Base-by-base conservation (phyloP, 1,140 invertebrate genomes). In the Latrodectus geometricus region DNA sequence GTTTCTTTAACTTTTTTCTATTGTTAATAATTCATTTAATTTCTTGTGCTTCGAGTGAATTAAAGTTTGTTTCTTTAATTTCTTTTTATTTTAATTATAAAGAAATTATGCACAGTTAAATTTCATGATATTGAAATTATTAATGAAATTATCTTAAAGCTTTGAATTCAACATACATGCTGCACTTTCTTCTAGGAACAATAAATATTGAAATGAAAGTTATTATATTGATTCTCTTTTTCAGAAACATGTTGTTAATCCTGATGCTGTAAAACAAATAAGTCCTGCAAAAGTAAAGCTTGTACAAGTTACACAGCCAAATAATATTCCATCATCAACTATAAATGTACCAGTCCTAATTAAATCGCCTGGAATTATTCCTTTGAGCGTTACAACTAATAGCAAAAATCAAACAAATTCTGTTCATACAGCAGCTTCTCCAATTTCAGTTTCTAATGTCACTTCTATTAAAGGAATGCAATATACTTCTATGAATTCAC, bases 311-410 rank as follows among this genome's bases (percentile, higher is more conserved):
- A 35, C 20, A 50, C 81, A 61, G 17, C 14, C 80, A 15, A 82
- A 17, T 68, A 17, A 21, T 8, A 76, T 54, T 20, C 52, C 80
- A 49, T 9, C 65, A 35, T 8, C 50, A 52, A 61, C 56, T 75
- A 23, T 75, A 84, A 84, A 15, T 84, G 61, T 84, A 56, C 81
- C 81, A 75, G 23, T 84, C 50, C 17, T 69, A 52, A 54, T 85
- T 14, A 85, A 85, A 85, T 77, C 82, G 9, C 73, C 76, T 52
- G n/a, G 14, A 9, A 17, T 54, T 20, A 20, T n/a, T 20, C 48
- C 73, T 15, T 12, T 23, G 35, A 49, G n/a, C 20, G 17, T 52
- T 15, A 75, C 35, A 1, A 35, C 48, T 15, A 56, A n/a, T 61
- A 61, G 54, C 17, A 61, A 61, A 17, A 61, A 61, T 14, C 17